Evolutionary conservation across 1,140 invertebrate genomes (phyloP), one percentile per base, ranked within the genome.

Genomic region (Ganaspis sp.): DNA sequence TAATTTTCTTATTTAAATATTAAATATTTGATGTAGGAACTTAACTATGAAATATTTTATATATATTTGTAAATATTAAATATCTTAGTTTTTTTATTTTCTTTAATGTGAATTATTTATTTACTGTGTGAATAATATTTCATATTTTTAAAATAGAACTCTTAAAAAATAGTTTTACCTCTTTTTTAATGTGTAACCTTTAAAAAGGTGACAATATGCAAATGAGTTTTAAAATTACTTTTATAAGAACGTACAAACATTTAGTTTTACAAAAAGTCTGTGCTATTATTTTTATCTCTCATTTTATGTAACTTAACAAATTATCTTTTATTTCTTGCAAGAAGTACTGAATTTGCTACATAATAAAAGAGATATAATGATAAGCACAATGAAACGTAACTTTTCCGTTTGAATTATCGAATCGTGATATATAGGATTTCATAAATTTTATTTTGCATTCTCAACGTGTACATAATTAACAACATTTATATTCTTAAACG

Each of bases 381-480:
- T 8, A 49, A n/a, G 15, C 5, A 49, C n/a, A 49, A 49, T 15
- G 17, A 49, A 0, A 49, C 12, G 42, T 19, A 5, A 49, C 3
- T n/a, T n/a, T 64, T 29, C 54, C 21, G 26, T n/a, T 29, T 29
- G 17, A 73, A 73, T 26, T 21, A 37, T 42, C n/a, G 26, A 34
- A 19, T 0, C n/a, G 11, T 53, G n/a, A 53, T 71, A n/a, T n/a
- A n/a, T n/a, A 75, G 64, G 53, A 74, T 80, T 76, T 45, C 64
- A 74, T 78, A 75, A 58, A 72, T 76, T 86, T 86, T 86, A 84
- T 80, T 86, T 82, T 74, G 53, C 79, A 87, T 79, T 79, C 79
- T 82, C 58, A 86, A 83, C 77, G 53, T 86, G 76, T 85, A 84
- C 82, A 83, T 81, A 81, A 70, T 84, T 74, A 79, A 85, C 80